Conservation (phyloP, 2,888 invertebrate species). For the Eilema sororculum region DNA sequence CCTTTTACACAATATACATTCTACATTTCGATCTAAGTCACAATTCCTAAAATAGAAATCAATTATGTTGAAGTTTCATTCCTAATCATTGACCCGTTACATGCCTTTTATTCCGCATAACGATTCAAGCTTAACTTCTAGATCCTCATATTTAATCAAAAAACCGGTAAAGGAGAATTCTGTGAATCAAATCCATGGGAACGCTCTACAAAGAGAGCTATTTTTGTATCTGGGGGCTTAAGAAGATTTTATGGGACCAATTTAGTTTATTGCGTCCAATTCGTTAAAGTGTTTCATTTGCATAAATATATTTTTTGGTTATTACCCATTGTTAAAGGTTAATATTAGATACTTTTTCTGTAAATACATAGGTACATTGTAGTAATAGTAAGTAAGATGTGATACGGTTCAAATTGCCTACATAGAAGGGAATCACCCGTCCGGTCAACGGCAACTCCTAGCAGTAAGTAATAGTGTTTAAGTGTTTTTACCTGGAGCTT, state of each 20-base stretch:
- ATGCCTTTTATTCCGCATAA: neutral
- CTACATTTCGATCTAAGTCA: neutral
- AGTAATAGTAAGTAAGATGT: no score
- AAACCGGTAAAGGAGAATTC: neutral
- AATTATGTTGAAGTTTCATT: neutral
- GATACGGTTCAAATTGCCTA: no score
- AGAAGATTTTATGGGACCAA: neutral
- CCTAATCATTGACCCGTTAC: slow-evolving; percentile 4
- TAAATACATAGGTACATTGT: no score
- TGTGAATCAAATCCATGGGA: neutral
- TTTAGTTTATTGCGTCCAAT: slow-evolving; percentile 4
- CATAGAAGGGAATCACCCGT: no score
- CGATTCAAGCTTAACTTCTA: slow-evolving; percentile 1
- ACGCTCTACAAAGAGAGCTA: neutral
- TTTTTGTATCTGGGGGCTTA: neutral
- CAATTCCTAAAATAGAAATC: neutral
- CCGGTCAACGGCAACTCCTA: no score
- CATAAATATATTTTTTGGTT: neutral
- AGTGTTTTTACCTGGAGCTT: no score
- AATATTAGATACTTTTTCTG: neutral
- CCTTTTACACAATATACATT: no score
- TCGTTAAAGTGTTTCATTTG: neutral
- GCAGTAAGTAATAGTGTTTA: no score
- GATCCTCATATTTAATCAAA: neutral
- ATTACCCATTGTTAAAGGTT: neutral